These are phyloP conservation scores for Ormyrus nitidulus DNA, from an alignment of 2,888 invertebrate species.

Conservation along the genomic window DNA sequence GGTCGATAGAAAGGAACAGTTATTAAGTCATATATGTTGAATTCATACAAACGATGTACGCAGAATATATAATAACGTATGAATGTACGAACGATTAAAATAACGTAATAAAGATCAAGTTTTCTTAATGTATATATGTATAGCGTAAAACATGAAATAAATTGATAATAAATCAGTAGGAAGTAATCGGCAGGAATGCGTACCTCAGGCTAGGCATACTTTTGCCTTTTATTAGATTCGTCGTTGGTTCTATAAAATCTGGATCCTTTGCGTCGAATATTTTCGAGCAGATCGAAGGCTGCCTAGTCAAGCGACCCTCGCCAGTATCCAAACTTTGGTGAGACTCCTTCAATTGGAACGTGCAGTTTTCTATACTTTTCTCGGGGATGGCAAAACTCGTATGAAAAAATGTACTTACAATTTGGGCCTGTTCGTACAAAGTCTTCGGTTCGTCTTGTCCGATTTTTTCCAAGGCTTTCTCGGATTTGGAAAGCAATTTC, in stretches of 20 bases:
- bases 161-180: neutral
- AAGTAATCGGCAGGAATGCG: conserved; percentile 57
- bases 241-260: conserved; percentile 77
- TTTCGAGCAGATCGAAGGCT: conserved; percentile 83
- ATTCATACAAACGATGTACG: too few relatives aligned
- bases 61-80: neutral
- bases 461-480: conserved; percentile 92
- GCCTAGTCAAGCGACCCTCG: conserved; percentile 85
- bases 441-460: conserved; percentile 83
- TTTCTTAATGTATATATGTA: neutral
- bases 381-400: too few relatives aligned
- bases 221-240: conserved; percentile 93
- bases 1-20: too few relatives aligned
- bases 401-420: conserved; percentile 17
- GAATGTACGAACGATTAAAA: neutral
- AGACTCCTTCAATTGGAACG: conserved; percentile 80
- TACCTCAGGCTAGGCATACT: conserved; percentile 98
- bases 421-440: conserved; percentile 54
- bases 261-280: conserved; percentile 78
- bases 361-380: too few relatives aligned
- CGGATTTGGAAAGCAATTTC: conserved; percentile 92
- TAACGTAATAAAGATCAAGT: neutral
- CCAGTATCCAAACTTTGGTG: conserved; percentile 89
- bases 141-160: neutral
- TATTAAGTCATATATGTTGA: too few relatives aligned